A percentile compares a stretch with the other conserved stretches of the same genome.
These are phyloP conservation scores for Botrylloides violaceus DNA, from an alignment of 23 tunicate species.

Conservation along the genomic window DNA sequence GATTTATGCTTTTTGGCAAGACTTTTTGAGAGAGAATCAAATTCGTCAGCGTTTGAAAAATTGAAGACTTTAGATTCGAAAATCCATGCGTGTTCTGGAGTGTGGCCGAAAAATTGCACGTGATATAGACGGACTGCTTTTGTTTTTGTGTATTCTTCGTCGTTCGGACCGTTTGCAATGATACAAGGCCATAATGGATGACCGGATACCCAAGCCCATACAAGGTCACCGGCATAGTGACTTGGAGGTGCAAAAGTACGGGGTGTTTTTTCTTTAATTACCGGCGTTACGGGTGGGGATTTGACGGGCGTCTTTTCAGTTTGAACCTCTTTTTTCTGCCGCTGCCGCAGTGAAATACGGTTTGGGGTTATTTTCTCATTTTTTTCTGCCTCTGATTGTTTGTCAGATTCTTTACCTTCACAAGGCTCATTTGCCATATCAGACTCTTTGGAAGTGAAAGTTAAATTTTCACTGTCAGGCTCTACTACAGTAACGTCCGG, in stretches of 20 bases:
- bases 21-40: conserved; percentile 23
- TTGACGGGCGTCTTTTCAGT: not conserved
- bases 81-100: conserved; percentile 86
- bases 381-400: too few relatives aligned
- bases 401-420: too few relatives aligned
- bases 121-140: conserved; percentile 42
- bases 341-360: not conserved
- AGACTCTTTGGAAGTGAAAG: too few relatives aligned
- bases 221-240: conserved; percentile 46
- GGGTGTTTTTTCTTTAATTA: conserved; percentile 26
- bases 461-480: too few relatives aligned
- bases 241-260: conserved; percentile 29
- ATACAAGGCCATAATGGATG: conserved; percentile 91
- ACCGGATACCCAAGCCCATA: conserved; percentile 71
- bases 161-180: conserved; percentile 36
- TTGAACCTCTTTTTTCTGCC: not conserved
- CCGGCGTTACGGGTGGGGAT: not conserved
- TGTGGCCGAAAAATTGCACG: conserved; percentile 76
- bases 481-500: too few relatives aligned
- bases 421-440: too few relatives aligned
- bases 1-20: conserved; percentile 19
- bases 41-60: conserved; percentile 36
- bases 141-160: conserved; percentile 30
- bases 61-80: conserved; percentile 41
- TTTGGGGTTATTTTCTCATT: not conserved